Evolutionary conservation across 1,140 invertebrate species (phyloP).

Genomic region (Brachionus paranguensis): DNA sequence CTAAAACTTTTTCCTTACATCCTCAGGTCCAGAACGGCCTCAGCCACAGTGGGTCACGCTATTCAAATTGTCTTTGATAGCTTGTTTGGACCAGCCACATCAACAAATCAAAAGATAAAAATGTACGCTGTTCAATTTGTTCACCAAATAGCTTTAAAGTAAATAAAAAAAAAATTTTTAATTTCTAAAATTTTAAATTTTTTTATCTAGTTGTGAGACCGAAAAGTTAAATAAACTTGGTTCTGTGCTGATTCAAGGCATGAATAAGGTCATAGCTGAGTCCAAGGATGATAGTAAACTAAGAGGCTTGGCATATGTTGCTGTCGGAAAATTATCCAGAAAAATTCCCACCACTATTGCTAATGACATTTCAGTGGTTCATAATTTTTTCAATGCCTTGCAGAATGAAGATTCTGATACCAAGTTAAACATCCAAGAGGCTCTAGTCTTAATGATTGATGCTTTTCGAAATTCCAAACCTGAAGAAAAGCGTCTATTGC

Average conservation of each 20-base stretch:
- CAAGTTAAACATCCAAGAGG: slow-evolving; percentile 65
- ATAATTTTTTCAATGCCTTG: slow-evolving; percentile 65
- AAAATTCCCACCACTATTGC: slow-evolving; percentile 66
- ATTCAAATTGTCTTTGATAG: slow-evolving; percentile 80
- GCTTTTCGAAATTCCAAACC: slow-evolving; percentile 61
- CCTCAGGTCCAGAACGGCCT: slow-evolving; percentile 69
- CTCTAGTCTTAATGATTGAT: slow-evolving; percentile 65
- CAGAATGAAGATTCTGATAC: slow-evolving; percentile 61
- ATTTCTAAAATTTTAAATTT: slow-evolving; percentile 39
- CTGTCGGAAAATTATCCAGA: slow-evolving; percentile 67
- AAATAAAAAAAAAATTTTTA: slow-evolving; percentile 48
- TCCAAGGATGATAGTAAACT: slow-evolving; percentile 58
- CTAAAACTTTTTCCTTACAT: slow-evolving; percentile 77
- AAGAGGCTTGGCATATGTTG: slow-evolving; percentile 67
- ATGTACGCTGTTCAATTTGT: slow-evolving; percentile 73
- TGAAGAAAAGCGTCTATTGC: slow-evolving; percentile 47
- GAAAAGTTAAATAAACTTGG: slow-evolving; percentile 62
- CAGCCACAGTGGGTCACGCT: slow-evolving; percentile 69
- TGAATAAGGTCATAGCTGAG: slow-evolving; percentile 65
- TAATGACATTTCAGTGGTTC: slow-evolving; percentile 63
- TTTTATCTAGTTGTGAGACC: slow-evolving; percentile 60
- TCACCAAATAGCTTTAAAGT: slow-evolving; percentile 72
- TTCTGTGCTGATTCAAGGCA: slow-evolving; percentile 64
- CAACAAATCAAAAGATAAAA: slow-evolving; percentile 74
- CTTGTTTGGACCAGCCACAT: slow-evolving; percentile 65